Conservation (phyloP, 1,140 invertebrate species). For the Grapholita molesta region DNA sequence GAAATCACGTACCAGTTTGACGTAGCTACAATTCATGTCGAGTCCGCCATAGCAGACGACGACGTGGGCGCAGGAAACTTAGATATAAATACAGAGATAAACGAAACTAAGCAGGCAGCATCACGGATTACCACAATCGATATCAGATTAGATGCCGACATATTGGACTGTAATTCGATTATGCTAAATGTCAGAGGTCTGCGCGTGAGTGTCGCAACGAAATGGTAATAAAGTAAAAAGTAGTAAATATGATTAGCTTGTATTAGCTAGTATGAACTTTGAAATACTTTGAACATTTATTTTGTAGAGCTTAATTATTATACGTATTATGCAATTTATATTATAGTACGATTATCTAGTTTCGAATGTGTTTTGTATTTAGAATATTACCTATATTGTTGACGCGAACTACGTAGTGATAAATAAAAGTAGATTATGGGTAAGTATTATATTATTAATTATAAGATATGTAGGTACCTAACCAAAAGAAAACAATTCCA, state of each 20-base stretch:
- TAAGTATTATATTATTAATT: too few species aligned
- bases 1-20: neutral
- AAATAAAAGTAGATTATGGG: too few species aligned
- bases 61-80: slow-evolving; percentile 39
- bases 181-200: slow-evolving; percentile 53
- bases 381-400: too few species aligned
- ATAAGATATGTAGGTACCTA: too few species aligned
- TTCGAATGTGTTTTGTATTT: too few species aligned
- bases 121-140: slow-evolving; percentile 32
- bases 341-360: too few species aligned
- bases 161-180: slow-evolving; percentile 57
- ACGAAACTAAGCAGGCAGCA: slow-evolving; percentile 28
- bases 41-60: neutral
- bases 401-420: too few species aligned
- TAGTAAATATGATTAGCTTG: neutral
- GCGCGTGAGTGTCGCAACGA: slow-evolving; percentile 23
- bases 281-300: neutral
- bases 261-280: neutral
- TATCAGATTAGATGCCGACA: slow-evolving; percentile 44
- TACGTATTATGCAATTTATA: too few species aligned
- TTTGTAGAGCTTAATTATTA: neutral
- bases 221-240: neutral
- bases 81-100: slow-evolving; percentile 54
- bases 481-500: too few species aligned
- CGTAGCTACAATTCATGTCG: neutral